These are phyloP conservation scores for Sceloporus tristichus DNA, from an alignment of 2,113 vertebrate genomes.

Conservation along the genomic window DNA sequence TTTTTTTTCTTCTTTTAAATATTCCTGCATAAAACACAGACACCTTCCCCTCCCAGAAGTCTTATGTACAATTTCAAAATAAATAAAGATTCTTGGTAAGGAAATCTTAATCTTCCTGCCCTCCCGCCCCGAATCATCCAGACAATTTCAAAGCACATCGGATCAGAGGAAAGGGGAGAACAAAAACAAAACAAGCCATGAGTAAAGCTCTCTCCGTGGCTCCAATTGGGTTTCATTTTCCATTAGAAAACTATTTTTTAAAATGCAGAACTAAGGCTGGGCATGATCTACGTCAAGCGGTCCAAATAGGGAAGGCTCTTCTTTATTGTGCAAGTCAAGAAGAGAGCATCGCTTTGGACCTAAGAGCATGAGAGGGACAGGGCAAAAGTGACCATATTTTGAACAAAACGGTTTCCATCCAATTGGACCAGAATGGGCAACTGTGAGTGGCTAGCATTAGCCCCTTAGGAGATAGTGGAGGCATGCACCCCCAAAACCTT, in stretches of 20 bases:
- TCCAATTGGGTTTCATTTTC: not conserved
- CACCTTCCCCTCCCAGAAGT: conserved; percentile 17
- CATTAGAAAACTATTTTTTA: not conserved
- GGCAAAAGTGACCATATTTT: rapidly evolving
- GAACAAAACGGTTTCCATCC: not conserved
- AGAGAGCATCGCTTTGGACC: not conserved
- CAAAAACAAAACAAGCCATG: no score
- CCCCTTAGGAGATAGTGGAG: no score
- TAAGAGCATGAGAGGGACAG: not conserved
- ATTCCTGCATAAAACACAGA: conserved; percentile 32
- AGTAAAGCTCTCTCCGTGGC: not conserved
- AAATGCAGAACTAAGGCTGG: not conserved
- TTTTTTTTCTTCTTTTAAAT: conserved; percentile 20
- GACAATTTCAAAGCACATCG: not conserved
- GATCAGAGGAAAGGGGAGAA: not conserved
- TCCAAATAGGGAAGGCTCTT: not conserved
- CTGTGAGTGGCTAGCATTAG: no score
- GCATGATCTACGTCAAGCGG: no score
- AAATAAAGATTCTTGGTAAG: conserved; percentile 18
- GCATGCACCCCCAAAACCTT: no score
- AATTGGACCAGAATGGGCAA: no score
- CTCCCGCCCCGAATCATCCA: not conserved
- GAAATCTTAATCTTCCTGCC: not conserved
- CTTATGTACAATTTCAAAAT: conserved; percentile 40
- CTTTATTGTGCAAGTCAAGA: not conserved